Conservation (phyloP, 2,797 vertebrate genomes). For the Prunella strophiata region DNA sequence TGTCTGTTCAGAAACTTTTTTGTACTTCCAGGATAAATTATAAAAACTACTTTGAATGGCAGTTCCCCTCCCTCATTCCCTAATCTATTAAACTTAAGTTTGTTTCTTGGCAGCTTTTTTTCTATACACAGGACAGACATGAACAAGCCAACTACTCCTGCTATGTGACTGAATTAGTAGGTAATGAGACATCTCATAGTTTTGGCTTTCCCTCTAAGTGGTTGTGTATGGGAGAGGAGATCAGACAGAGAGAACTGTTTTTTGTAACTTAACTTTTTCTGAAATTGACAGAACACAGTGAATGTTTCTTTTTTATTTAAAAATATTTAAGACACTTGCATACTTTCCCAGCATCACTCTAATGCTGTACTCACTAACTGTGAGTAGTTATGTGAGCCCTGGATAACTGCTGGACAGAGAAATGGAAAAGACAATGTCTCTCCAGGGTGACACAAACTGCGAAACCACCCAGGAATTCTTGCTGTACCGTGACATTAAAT, state of each 20-base stretch:
- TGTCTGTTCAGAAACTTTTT: not conserved
- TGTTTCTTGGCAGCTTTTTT: not conserved
- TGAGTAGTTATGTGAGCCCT: not conserved
- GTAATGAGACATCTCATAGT: not conserved
- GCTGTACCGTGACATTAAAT: not conserved
- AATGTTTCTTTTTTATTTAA: not conserved
- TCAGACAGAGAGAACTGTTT: not conserved
- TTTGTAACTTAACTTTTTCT: not conserved
- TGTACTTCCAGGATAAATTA: not conserved
- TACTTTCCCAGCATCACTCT: not conserved
- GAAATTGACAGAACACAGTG: not conserved
- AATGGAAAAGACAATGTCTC: not conserved
- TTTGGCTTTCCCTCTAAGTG: conserved; percentile 1
- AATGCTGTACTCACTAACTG: not conserved
- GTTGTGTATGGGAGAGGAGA: not conserved
- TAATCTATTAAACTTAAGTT: not conserved
- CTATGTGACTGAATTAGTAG: not conserved
- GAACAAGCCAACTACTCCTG: not conserved
- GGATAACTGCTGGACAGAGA: not conserved
- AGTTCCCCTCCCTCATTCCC: not conserved
- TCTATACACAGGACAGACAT: not conserved
- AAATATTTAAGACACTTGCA: not conserved
- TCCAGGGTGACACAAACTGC: not conserved
- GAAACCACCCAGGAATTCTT: not conserved
- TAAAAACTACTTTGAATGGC: not conserved